Evolutionary conservation across 2,797 vertebrate species (phyloP), one percentile per base, ranked within the genome.

Genomic region (Hozukius guyotensis): DNA sequence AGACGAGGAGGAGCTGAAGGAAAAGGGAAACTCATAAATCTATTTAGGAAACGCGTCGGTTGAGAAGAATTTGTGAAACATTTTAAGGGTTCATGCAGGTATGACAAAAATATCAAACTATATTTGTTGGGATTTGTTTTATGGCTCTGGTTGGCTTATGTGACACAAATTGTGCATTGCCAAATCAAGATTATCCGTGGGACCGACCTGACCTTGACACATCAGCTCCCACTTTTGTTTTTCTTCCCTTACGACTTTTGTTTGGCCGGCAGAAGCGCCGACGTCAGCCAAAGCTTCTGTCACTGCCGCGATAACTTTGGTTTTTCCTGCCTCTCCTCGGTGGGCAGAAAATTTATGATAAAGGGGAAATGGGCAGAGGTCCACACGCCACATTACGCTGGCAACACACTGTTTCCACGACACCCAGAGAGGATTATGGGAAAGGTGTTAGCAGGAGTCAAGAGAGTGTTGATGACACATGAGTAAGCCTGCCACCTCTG

Each of bases 361-460:
- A 70, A 81, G 71, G 38, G 55, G 77, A 85, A 87, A 46, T 59
- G 84, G 79, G 83, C 83, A 55, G 20, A 2, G 2, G 18, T 56
- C 73, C 84, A 88, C 16, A 56, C 3, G 63, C 18, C 71, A 66
- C 68, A 25, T 60, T 18, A 12, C 25, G 2, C 77, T 82, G 85
- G 71, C 72, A 66, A 36, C 59, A 4, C 18, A 12, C 32, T 1
- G 83, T 88, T 78, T 73, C 78, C 61, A 7, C 22, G 42, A 69
- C 72, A 38, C 63, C 59, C 22, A 13, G 29, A 52, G 49, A 36
- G 52, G 46, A 65, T 34, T 78, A 16, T 14, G 34, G 69, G 61
- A 61, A 74, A 88, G 63, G 81, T 79, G 86, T 72, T 60, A 83
- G 52, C 64, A 32, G 71, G 59, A 69, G 60, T 70, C 63, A 22